These are phyloP conservation scores for Columba janthina DNA, from an alignment of 2,113 vertebrate genomes.

Conservation along the genomic window DNA sequence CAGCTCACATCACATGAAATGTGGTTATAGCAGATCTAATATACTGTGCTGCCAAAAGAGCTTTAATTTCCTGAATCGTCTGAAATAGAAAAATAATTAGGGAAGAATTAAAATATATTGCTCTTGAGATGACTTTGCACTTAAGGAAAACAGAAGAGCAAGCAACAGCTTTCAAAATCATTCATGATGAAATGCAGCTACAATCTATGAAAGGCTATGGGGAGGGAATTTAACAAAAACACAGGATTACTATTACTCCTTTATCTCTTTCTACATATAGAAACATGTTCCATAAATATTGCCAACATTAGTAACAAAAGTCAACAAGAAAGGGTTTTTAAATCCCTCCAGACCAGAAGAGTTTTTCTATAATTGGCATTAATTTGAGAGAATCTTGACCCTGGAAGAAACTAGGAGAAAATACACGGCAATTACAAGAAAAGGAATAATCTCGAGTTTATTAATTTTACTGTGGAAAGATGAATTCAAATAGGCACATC, in stretches of 20 bases:
- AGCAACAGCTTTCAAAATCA: not conserved
- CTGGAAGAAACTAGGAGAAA: not conserved
- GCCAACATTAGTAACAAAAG: not conserved
- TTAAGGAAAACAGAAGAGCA: slow-evolving; percentile 9
- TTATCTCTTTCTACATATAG: not conserved
- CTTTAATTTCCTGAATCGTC: slow-evolving; percentile 53
- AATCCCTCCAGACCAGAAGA: not conserved
- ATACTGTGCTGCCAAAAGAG: slow-evolving; percentile 53
- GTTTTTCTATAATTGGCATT: not conserved
- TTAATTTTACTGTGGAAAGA: not conserved
- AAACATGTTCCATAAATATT: not conserved
- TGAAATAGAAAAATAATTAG: slow-evolving; percentile 62
- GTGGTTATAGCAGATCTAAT: slow-evolving; percentile 59
- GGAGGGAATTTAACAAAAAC: not conserved
- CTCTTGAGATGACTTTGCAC: slow-evolving; percentile 64
- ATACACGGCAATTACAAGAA: not conserved
- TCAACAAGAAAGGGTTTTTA: not conserved
- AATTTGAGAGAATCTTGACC: not conserved
- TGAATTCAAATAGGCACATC: not conserved
- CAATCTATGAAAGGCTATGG: not conserved
- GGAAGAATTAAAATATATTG: slow-evolving; percentile 57
- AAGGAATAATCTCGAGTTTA: not conserved
- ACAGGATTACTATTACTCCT: not conserved
- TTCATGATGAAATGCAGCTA: not conserved
- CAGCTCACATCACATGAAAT: slow-evolving; percentile 52